Evolutionary conservation across 2,113 vertebrate species (phyloP), one percentile per base, ranked within the genome.

Genomic region (Pleuronectes platessa): DNA sequence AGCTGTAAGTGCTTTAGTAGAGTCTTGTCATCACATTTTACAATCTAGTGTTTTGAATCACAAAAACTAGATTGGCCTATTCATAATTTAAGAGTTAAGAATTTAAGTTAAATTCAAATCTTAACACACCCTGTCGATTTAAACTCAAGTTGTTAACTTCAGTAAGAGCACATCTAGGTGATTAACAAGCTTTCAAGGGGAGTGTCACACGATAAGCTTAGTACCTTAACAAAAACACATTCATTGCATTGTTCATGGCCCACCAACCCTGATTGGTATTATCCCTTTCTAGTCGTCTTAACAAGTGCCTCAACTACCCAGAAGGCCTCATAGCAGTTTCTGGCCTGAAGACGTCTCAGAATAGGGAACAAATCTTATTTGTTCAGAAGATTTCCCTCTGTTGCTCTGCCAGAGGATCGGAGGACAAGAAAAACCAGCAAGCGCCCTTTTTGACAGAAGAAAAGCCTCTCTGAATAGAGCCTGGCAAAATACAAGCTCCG

Each of bases 381-480:
- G 65, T 73, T 69, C 63, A 49, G 35, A 77, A 71, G 76, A 66
- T 83, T 80, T 79, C 53, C 45, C 14, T 71, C 49, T 74, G 62
- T 81, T 71, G 53, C 82, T 72, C 61, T 74, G 70, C 54, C 72
- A 71, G 72, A 66, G 79, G 35, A 74, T 66, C 4, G 17, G 71
- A 72, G 13, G 56, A 56, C 75, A 78, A 83, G 79, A 69, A 68
- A 70, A 67, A 86, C 73, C 89, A 81, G 82, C 79, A 74, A 89
- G 86, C 54, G 4, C 5, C 80, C 58, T 17, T 84, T 82, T 84
- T 62, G 76, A 90, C 56, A 42, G 64, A 70, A 83, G 82, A 86
- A 84, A 91, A 79, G 82, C 75, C 47, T 4, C 65, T 26, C 26
- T 93, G 89, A 91, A 92, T 88, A 67, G 83, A 64, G 58, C 74